These are phyloP conservation scores for Apteryx mantelli DNA, from an alignment of 2,113 vertebrate species.

Conservation along the genomic window DNA sequence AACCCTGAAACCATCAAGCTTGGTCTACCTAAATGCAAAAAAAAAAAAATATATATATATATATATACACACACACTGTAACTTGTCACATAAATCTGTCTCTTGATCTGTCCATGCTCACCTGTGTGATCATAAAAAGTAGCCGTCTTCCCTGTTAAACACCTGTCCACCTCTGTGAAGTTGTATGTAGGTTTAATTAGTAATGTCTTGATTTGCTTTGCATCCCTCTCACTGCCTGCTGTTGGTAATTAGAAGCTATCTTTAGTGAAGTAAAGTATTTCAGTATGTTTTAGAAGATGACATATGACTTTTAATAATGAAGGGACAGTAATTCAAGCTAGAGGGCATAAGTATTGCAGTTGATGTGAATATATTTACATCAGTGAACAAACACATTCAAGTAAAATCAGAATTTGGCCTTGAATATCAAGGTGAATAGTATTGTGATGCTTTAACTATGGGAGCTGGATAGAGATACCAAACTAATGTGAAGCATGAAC, in stretches of 20 bases:
- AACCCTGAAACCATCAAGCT: not conserved
- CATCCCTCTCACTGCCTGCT: not conserved
- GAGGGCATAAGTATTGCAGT: not conserved
- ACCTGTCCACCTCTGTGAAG: not conserved
- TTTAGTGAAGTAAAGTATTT: not conserved
- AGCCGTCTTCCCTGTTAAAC: not conserved
- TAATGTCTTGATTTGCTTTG: constrained; percentile 35
- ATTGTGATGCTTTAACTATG: constrained; percentile 21
- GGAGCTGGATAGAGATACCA: constrained; percentile 30
- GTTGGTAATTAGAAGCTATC: constrained; percentile 51
- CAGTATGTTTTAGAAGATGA: not conserved
- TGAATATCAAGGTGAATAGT: not conserved
- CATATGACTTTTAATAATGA: not conserved
- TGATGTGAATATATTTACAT: not conserved
- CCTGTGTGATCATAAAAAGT: not conserved
- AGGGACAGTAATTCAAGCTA: not conserved
- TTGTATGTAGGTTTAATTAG: not conserved
- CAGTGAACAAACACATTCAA: not conserved
- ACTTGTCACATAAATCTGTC: not conserved
- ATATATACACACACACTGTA: no score
- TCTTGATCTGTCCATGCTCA: not conserved
- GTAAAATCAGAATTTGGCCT: not conserved
- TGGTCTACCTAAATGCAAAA: not conserved
- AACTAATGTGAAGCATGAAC: constrained; percentile 17
- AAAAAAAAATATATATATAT: no score